phyloP scores from a whole-genome alignment of 2,888 invertebrate genomes.

The Aphodius granarius region DNA sequence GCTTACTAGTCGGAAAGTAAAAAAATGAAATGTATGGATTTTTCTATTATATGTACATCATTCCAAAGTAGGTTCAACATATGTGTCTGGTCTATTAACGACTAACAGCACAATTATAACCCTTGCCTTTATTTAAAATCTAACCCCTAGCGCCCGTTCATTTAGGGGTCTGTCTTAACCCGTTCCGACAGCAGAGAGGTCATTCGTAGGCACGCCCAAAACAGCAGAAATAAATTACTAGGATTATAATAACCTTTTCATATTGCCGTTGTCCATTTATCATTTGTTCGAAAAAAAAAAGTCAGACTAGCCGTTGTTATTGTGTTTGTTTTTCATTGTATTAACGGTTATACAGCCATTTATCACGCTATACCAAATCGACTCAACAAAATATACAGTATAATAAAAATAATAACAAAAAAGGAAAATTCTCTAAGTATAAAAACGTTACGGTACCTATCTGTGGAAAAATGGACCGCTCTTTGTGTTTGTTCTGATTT shows the following conservation, averaged over 20 bases:
- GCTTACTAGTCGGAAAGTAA: too few species aligned
- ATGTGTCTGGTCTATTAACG: slow-evolving; percentile 32
- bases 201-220: slow-evolving; percentile 43
- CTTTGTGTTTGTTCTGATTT: not conserved
- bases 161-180: slow-evolving; percentile 42
- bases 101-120: slow-evolving; percentile 27
- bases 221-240: slow-evolving; percentile 44
- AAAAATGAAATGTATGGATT: too few species aligned
- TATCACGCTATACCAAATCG: not conserved
- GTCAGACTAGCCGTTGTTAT: slow-evolving; percentile 34
- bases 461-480: not conserved
- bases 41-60: too few species aligned
- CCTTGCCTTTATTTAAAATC: slow-evolving; percentile 34
- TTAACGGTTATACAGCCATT: not conserved
- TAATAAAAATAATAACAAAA: not conserved
- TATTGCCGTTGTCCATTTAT: slow-evolving; percentile 50
- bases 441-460: not conserved
- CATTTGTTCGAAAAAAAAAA: slow-evolving; percentile 48
- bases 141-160: slow-evolving; percentile 34
- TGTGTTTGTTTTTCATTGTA: slow-evolving; percentile 22
- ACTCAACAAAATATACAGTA: not conserved
- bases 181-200: slow-evolving; percentile 48
- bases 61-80: too few species aligned
- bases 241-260: slow-evolving; percentile 36
- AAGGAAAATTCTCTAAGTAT: not conserved